These are phyloP conservation scores for Macrobrachium rosenbergii DNA, from an alignment of 1,140 invertebrate species.

Conservation along the genomic window DNA sequence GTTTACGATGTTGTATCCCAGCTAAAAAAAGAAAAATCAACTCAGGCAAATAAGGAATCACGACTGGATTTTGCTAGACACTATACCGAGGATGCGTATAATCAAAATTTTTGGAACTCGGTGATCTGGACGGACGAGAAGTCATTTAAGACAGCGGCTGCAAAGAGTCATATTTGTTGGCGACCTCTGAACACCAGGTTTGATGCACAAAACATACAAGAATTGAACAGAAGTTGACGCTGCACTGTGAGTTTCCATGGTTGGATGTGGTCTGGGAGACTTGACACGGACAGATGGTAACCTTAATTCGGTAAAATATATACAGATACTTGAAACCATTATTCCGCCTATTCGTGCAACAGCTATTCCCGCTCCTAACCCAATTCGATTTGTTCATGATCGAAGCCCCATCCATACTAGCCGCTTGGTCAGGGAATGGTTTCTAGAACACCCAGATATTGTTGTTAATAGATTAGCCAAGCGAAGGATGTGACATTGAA, in stretches of 20 bases:
- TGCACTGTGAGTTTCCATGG: too few species aligned
- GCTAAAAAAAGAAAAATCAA: slow-evolving; percentile 16
- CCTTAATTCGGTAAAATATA: slow-evolving; percentile 14
- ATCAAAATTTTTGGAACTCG: not conserved
- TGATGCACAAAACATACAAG: not conserved
- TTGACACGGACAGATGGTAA: too few species aligned
- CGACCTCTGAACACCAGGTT: slow-evolving; percentile 15
- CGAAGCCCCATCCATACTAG: not conserved
- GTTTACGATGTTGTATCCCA: slow-evolving; percentile 2
- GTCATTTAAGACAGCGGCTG: slow-evolving; percentile 6
- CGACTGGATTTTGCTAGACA: slow-evolving; percentile 2
- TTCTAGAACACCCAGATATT: slow-evolving; percentile 2
- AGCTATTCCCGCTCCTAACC: slow-evolving; percentile 10
- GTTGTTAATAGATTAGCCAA: not conserved
- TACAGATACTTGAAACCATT: not conserved
- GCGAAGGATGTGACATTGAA: slow-evolving; percentile 1
- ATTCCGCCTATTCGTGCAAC: not conserved
- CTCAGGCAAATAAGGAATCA: slow-evolving; percentile 14
- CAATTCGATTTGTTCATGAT: slow-evolving; percentile 28
- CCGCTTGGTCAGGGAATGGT: slow-evolving; percentile 15
- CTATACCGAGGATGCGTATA: slow-evolving; percentile 4
- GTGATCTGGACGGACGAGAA: not conserved
- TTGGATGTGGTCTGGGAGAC: too few species aligned
- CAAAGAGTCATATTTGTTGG: not conserved
- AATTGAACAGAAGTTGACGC: slow-evolving; percentile 9